These are phyloP conservation scores for Thalpophila matura DNA, from an alignment of 2,888 invertebrate genomes.

Conservation along the genomic window DNA sequence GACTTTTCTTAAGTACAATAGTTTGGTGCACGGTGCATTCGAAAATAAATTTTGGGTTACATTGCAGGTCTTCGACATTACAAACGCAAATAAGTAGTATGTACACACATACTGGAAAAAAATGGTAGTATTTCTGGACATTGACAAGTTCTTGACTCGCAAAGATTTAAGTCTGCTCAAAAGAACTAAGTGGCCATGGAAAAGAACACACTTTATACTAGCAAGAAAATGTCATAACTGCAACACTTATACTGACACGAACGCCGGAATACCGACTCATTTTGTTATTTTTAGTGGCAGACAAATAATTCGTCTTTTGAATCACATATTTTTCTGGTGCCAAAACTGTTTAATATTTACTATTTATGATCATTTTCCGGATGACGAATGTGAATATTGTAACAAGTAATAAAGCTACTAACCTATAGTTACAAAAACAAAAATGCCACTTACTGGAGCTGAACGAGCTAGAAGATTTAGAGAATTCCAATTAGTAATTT, in stretches of 20 bases:
- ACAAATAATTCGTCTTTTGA: slow-evolving; percentile 3
- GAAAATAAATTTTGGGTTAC: no score
- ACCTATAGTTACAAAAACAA: no score
- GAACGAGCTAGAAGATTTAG: slow-evolving; percentile 17
- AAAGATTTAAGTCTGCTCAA: slow-evolving; percentile 35
- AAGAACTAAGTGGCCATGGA: slow-evolving; percentile 21
- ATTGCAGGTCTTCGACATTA: no score
- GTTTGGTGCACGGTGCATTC: no score
- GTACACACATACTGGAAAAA: no score
- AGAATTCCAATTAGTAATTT: no score
- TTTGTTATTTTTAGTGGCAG: slow-evolving; percentile 6
- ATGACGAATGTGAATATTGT: slow-evolving; percentile 33
- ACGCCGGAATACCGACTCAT: slow-evolving; percentile 1
- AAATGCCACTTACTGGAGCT: slow-evolving; percentile 32
- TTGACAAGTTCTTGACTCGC: slow-evolving; percentile 30
- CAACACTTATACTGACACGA: not conserved
- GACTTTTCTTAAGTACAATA: no score
- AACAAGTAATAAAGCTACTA: not conserved
- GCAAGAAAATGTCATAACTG: slow-evolving; percentile 6
- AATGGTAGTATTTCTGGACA: slow-evolving; percentile 3
- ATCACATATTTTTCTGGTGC: slow-evolving; percentile 3
- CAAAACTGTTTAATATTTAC: slow-evolving; percentile 17
- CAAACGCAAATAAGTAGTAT: no score
- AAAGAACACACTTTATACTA: slow-evolving; percentile 34
- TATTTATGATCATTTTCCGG: slow-evolving; percentile 32